Evolutionary conservation across 2,113 vertebrate species (phyloP), one percentile per base, ranked within the genome.

Genomic region (Psephotus haematonotus): DNA sequence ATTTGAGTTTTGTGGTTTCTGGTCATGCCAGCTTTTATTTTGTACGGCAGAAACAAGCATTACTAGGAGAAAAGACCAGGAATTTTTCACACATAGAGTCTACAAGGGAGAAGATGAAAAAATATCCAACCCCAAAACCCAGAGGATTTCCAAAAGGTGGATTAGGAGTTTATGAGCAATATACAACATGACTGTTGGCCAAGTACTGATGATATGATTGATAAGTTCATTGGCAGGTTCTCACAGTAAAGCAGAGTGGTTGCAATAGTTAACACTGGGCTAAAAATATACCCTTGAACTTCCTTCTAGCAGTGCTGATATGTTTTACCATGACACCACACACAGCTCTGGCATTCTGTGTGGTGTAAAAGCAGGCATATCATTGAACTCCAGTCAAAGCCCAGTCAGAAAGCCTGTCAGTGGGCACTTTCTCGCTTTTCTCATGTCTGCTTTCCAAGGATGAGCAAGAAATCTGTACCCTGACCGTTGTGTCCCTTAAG

Each of bases 41-140:
- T 70, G 18, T 49, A 75, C 31, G n/a, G 11, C 37, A 70, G 60
- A 84, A 78, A 27, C 44, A 43, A 31, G 16, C 35, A 37, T 35
- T 50, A 24, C 6, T 33, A 78, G 53, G 17, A 78, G 29, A 67
- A 78, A 70, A 78, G 14, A 49, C 2, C 3, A 13, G 16, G 60
- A 55, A 13, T 60, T 81, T 89, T 78, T 64, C 18, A 37, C 6
- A 44, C 16, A 23, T 9, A 15, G 17, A 88, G 4, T 24, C 39
- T 77, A 11, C 0, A 2, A 70, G 5, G 3, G 33, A 52, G 74
- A 92, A 57, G 4, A 28, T 49, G 0, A 6, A 44, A 63, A 86
- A 71, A 28, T 12, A 49, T 8, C 0, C 9, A 25, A 6, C 4
- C 7, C 47, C 49, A 85, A 81, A 67, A 1, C 11, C 1, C 28